Evolutionary conservation across 2,113 vertebrate genomes (phyloP).

Genomic region (Ursus arctos): DNA sequence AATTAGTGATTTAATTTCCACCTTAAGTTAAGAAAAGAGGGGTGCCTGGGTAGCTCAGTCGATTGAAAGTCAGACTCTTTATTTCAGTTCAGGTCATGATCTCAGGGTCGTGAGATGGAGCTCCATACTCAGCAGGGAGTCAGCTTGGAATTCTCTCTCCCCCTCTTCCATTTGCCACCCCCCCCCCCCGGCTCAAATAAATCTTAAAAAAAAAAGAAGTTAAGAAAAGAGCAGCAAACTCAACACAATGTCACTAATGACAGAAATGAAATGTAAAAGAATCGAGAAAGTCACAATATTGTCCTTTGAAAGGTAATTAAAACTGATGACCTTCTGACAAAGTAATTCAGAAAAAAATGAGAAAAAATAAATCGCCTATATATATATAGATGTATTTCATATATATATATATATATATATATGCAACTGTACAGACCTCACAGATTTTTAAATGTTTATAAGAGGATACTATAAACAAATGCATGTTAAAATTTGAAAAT

Average conservation of each 20-base stretch:
- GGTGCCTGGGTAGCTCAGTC: neutral
- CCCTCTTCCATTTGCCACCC: neutral
- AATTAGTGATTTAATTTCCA: neutral
- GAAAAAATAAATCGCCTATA: neutral
- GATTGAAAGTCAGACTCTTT: neutral
- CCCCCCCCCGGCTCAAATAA: neutral
- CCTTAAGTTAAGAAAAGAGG: neutral
- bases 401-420: neutral
- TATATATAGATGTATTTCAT: neutral
- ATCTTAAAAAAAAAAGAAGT: neutral
- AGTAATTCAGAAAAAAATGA: neutral
- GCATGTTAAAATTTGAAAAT: neutral
- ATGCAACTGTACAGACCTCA: neutral
- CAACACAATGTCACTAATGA: neutral
- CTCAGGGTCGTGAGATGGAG: neutral
- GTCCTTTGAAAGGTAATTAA: neutral
- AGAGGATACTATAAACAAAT: neutral
- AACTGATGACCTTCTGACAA: neutral
- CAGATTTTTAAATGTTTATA: neutral
- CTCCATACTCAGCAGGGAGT: neutral
- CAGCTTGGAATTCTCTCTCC: neutral
- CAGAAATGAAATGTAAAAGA: neutral
- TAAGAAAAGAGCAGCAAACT: neutral
- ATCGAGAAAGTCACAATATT: neutral
- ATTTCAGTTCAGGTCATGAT: neutral